These are phyloP conservation scores for Biston betularia DNA, from an alignment of 2,888 invertebrate genomes.

Conservation along the genomic window DNA sequence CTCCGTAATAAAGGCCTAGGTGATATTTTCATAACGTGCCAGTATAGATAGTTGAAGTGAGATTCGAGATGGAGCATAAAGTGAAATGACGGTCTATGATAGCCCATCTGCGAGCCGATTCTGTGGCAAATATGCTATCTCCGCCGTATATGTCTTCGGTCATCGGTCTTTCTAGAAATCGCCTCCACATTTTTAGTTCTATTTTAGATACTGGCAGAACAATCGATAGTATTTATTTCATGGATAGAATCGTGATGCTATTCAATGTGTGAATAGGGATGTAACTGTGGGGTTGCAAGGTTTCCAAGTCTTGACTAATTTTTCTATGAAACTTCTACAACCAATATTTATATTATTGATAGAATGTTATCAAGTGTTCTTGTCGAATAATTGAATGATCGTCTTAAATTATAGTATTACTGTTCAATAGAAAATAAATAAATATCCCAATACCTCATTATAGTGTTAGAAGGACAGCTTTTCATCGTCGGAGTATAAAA, in stretches of 20 bases:
- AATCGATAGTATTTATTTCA: slow-evolving; percentile 17
- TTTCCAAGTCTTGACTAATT: too few relatives aligned
- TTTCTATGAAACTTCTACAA: background rate
- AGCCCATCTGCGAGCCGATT: slow-evolving; percentile 46
- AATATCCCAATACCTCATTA: background rate
- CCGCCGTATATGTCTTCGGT: slow-evolving; percentile 42
- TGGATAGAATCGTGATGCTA: slow-evolving; percentile 33
- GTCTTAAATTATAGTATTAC: too few relatives aligned
- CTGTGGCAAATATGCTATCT: slow-evolving; percentile 49
- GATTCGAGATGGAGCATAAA: slow-evolving; percentile 48
- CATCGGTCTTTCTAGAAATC: slow-evolving; percentile 42
- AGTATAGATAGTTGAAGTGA: slow-evolving; percentile 43
- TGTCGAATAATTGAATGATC: too few relatives aligned
- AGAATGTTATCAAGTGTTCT: too few relatives aligned
- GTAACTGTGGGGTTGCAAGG: background rate
- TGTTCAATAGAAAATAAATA: background rate
- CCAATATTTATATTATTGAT: background rate
- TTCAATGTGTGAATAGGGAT: slow-evolving; percentile 4
- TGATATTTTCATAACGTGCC: slow-evolving; percentile 43
- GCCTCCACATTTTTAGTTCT: slow-evolving; percentile 18
- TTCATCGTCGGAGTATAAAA: slow-evolving; percentile 43
- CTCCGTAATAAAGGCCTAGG: slow-evolving; percentile 18
- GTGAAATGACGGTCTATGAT: slow-evolving; percentile 48
- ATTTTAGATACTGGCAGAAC: slow-evolving; percentile 17
- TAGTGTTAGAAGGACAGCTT: slow-evolving; percentile 37